Conservation (phyloP, 2,113 vertebrate genomes). For the Trichomycterus rosablanca region DNA sequence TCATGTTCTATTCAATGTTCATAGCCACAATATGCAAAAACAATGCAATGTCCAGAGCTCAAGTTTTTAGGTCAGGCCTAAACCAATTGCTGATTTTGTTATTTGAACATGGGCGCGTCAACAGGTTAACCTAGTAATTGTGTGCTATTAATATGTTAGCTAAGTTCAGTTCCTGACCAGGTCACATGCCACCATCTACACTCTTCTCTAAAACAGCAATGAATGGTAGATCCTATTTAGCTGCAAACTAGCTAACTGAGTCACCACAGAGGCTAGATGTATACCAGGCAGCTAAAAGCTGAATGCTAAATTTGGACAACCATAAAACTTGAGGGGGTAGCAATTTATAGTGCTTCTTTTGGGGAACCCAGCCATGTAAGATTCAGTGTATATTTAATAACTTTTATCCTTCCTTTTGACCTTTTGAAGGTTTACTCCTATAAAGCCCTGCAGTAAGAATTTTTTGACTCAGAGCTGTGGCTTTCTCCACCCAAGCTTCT, state of each 20-base stretch:
- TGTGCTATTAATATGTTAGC: not conserved
- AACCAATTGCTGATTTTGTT: too few relatives aligned
- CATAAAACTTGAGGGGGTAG: slow-evolving; percentile 45
- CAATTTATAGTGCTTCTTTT: too few relatives aligned
- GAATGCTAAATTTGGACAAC: slow-evolving; percentile 63
- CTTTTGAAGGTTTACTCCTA: slow-evolving; percentile 11
- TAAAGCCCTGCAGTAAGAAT: slow-evolving; percentile 6
- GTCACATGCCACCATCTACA: not conserved
- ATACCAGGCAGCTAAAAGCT: slow-evolving; percentile 60
- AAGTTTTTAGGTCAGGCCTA: too few relatives aligned
- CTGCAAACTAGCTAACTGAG: too few relatives aligned
- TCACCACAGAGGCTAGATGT: slow-evolving; percentile 65
- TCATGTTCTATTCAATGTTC: too few relatives aligned
- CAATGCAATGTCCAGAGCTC: too few relatives aligned
- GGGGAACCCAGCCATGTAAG: too few relatives aligned
- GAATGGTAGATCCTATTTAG: slow-evolving; percentile 53
- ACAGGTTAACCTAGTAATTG: too few relatives aligned
- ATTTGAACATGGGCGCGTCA: too few relatives aligned
- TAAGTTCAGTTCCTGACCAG: not conserved
- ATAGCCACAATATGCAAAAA: too few relatives aligned
- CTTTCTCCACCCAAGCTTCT: slow-evolving; percentile 48
- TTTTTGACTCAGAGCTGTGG: slow-evolving; percentile 46
- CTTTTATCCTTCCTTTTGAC: too few relatives aligned
- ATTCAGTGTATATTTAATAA: too few relatives aligned
- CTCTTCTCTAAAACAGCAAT: slow-evolving; percentile 44